Percentiles rank a stretch among this genome's conserved stretches.
These are phyloP conservation scores for Porites australiensis DNA, from an alignment of 64 coral and sea anemone genomes.

Conservation along the genomic window DNA sequence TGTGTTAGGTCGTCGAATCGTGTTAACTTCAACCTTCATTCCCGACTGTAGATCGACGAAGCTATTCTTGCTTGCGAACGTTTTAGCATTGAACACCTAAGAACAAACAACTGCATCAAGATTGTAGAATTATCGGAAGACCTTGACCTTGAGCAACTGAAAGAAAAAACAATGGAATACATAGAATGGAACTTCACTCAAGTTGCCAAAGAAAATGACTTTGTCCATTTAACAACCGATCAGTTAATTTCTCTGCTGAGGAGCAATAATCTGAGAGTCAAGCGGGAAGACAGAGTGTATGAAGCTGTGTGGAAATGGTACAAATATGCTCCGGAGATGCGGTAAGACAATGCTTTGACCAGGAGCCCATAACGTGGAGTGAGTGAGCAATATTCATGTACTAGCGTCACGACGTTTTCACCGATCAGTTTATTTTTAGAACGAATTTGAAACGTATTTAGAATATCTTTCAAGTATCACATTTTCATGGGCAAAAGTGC, in stretches of 20 bases:
- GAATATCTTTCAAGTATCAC: too few species aligned
- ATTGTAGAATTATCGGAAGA: background rate
- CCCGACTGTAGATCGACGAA: background rate
- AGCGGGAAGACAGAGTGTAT: background rate
- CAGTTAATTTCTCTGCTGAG: background rate
- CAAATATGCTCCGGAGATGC: background rate
- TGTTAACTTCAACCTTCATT: too few species aligned
- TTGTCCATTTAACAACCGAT: background rate
- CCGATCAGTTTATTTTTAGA: too few species aligned
- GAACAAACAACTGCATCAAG: background rate
- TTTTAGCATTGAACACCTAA: background rate
- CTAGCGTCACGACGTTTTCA: too few species aligned
- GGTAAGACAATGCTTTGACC: background rate
- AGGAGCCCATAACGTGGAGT: too few species aligned
- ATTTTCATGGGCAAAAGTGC: too few species aligned
- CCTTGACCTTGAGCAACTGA: background rate
- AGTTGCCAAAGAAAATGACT: background rate
- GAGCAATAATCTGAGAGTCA: background rate
- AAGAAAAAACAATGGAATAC: background rate
- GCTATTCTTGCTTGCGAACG: background rate
- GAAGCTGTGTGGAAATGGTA: slow-evolving; percentile 24
- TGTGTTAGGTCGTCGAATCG: too few species aligned
- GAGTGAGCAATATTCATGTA: too few species aligned
- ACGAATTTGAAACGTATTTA: too few species aligned
- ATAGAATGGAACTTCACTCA: slow-evolving; percentile 15